Evolutionary conservation across 1,140 invertebrate species (phyloP), one percentile per base, ranked within the genome.

Genomic region (Phymorhynchus buccinoides): DNA sequence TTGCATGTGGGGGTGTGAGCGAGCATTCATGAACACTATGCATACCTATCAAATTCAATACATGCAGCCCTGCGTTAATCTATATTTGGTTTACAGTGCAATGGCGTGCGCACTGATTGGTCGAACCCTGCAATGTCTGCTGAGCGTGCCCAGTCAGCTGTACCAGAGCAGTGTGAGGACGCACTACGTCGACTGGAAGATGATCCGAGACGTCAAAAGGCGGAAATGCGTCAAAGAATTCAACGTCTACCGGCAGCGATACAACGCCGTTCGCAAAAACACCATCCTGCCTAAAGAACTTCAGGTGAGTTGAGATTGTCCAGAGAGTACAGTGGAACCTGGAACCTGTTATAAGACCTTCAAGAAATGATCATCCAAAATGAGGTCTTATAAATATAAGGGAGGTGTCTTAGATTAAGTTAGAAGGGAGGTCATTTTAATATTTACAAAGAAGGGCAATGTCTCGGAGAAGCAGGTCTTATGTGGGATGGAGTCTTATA

Each of bases 201-300:
- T 97, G 97, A 94, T 96, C 35, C 94, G 96, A 84, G 97, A 98
- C 94, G 95, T 96, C 0, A 97, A 97, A 91, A 94, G 96, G 79
- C 94, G 97, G 83, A 95, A 95, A 90, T 94, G 95, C 86, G 95
- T 96, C 2, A 95, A 95, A 84, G 95, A 98, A 91, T 94, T 96
- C 93, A 96, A 95, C 85, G 93, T 95, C 16, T 95, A 96, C 56
- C 95, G 97, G 87, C 92, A 96, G 32, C 95, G 97, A 84, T 93
- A 97, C 0, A 96, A 97, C 91, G 95, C 96, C 4, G 89, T 98
- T 42, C 95, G 96, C 84, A 96, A 96, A 91, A 97, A 97, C 91
- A 94, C 96, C 90, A 95, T 98, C 88, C 92, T 98, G 35, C 97
- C 97, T 0, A 79, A 91, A 77, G 96, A 97, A 94, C 93, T 98